Percentiles rank a stretch among this genome's conserved stretches.
Conservation (phyloP, 2,113 vertebrate species). For the Sorex araneus region DNA sequence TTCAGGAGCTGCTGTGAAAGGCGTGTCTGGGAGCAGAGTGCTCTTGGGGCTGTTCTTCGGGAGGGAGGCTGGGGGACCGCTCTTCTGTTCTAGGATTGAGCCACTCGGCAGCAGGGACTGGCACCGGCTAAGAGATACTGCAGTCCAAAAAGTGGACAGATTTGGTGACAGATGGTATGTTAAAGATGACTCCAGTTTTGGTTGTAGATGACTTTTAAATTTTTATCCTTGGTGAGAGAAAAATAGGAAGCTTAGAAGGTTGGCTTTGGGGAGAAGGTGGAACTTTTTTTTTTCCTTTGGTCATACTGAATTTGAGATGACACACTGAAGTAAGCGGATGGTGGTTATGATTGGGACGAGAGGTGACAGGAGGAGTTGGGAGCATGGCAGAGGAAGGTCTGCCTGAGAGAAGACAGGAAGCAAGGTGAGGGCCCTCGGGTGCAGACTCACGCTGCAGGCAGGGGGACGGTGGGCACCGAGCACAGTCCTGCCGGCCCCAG, state of each 20-base stretch:
- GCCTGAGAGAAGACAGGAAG: background rate
- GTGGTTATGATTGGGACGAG: background rate
- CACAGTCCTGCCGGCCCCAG: too few species aligned
- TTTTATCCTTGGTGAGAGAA: background rate
- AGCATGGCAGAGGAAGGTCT: background rate
- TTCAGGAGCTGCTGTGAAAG: background rate
- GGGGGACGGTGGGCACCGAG: too few species aligned
- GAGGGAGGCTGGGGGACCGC: background rate
- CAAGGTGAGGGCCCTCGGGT: background rate
- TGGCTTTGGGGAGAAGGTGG: slow-evolving; percentile 36
- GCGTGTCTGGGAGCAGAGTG: background rate
- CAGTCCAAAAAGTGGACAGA: background rate
- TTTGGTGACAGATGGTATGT: background rate
- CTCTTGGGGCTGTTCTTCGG: background rate
- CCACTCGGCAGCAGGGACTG: background rate
- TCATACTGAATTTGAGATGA: background rate
- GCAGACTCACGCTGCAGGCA: too few species aligned
- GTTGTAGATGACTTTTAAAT: slow-evolving; percentile 25
- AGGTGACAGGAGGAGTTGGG: background rate
- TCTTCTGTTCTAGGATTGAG: background rate
- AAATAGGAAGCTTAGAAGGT: slow-evolving; percentile 8
- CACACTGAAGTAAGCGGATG: background rate
- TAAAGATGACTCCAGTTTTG: background rate
- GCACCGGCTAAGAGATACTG: background rate
- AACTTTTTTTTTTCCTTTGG: slow-evolving; percentile 2